A percentile compares a stretch with the other conserved stretches of the same genome.
Evolutionary conservation across 1,140 invertebrate species (phyloP).

Genomic region (Diplogasteroides magnus): DNA sequence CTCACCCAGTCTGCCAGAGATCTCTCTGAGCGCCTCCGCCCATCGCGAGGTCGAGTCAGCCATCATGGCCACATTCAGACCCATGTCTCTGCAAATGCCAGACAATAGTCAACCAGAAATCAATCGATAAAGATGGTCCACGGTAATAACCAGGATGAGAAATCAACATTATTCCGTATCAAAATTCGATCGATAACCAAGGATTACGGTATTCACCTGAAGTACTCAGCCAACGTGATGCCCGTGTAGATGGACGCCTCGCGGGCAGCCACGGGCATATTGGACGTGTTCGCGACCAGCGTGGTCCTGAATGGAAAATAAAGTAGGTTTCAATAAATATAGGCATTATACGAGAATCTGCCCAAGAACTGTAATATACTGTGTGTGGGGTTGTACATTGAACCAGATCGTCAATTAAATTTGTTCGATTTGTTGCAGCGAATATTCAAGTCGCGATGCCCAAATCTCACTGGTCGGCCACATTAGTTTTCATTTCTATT

Average conservation of each 20-base stretch:
- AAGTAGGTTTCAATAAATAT: background rate
- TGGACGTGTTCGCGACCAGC: constrained; percentile 95
- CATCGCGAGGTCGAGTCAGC: constrained; percentile 85
- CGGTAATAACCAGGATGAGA: background rate
- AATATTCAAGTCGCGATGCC: no score
- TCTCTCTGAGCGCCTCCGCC: constrained; percentile 95
- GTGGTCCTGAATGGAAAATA: constrained; percentile 67
- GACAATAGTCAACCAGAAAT: no score
- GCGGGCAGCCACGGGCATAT: constrained; percentile 99
- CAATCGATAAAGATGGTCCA: background rate
- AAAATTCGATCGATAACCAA: no score
- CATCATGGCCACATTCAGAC: constrained; percentile 99
- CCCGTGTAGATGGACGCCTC: constrained; percentile 98
- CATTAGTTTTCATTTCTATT: no score
- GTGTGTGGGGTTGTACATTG: no score
- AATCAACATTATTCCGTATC: no score
- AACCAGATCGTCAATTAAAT: no score
- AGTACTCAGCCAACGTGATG: constrained; percentile 96
- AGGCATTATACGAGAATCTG: no score
- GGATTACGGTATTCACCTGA: constrained; percentile 58
- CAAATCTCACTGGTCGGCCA: no score
- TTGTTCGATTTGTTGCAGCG: no score
- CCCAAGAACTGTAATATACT: no score
- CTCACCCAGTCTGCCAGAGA: constrained; percentile 68
- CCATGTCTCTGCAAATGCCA: constrained; percentile 73